Conservation (phyloP, 2,888 invertebrate genomes). For the Horisme vitalbata region DNA sequence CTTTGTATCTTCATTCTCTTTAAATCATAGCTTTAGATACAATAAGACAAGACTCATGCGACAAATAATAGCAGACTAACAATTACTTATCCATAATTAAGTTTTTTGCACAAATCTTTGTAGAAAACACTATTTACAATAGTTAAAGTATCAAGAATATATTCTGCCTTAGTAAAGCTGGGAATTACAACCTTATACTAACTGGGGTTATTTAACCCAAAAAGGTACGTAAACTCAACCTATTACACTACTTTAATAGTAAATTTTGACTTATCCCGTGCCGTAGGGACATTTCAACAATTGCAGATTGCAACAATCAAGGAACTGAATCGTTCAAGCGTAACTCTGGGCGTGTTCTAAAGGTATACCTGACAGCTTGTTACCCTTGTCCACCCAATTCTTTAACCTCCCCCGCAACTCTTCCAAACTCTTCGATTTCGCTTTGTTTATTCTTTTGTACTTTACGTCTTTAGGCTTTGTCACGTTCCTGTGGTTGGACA, state of each 20-base stretch:
- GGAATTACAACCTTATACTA: constrained; percentile 50
- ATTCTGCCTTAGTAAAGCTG: constrained; percentile 54
- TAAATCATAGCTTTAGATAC: background rate
- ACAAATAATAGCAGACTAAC: constrained; percentile 34
- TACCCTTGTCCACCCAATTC: constrained; percentile 93
- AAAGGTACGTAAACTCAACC: constrained; percentile 24
- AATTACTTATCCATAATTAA: constrained; percentile 21
- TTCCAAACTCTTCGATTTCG: constrained; percentile 94
- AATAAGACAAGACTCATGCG: constrained; percentile 6
- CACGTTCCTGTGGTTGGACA: constrained; percentile 95
- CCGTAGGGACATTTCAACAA: too few relatives aligned
- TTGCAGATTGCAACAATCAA: too few relatives aligned
- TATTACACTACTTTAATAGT: constrained; percentile 8
- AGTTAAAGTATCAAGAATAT: constrained; percentile 77
- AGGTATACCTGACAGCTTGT: constrained; percentile 85
- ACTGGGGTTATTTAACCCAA: constrained; percentile 23
- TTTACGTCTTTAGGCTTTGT: constrained; percentile 96
- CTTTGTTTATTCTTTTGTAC: constrained; percentile 95
- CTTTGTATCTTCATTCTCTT: background rate
- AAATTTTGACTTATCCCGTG: constrained; percentile 18
- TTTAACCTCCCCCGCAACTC: constrained; percentile 91
- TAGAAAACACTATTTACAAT: constrained; percentile 70
- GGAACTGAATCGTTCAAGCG: constrained; percentile 74
- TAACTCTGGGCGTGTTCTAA: constrained; percentile 87
- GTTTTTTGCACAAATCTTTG: constrained; percentile 42